A percentile compares a stretch with the other conserved stretches of the same genome.
Evolutionary conservation across 2,888 invertebrate genomes (phyloP).

Genomic region (Crematogaster levior): DNA sequence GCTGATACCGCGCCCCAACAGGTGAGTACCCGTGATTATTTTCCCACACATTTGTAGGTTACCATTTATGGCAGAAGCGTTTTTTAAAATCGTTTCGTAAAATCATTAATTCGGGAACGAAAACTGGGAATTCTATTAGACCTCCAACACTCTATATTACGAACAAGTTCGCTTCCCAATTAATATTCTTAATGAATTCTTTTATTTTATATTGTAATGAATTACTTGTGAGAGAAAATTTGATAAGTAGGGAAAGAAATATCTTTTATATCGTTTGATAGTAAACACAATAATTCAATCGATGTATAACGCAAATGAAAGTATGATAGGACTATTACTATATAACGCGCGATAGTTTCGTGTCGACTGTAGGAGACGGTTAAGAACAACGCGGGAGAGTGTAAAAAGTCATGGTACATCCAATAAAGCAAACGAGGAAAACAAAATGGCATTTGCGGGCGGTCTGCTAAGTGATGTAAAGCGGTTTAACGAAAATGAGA

Average conservation of each 20-base stretch:
- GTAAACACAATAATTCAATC: background rate
- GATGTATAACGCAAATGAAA: background rate
- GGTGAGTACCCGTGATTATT: slow-evolving; percentile 71
- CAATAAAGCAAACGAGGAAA: slow-evolving; percentile 67
- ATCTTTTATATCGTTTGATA: background rate
- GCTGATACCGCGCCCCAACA: slow-evolving; percentile 82
- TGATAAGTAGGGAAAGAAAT: background rate
- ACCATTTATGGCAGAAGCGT: background rate
- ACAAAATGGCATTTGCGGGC: slow-evolving; percentile 59
- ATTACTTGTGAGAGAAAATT: background rate
- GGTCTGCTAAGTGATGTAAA: slow-evolving; percentile 57
- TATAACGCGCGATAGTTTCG: background rate
- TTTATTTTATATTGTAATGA: background rate
- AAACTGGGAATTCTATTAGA: background rate
- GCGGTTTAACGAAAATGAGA: slow-evolving; percentile 68
- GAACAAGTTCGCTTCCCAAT: background rate
- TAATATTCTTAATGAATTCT: background rate
- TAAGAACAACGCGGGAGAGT: slow-evolving; percentile 59
- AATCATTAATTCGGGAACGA: slow-evolving; percentile 2
- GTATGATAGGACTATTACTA: background rate
- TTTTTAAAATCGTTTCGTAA: too few species aligned
- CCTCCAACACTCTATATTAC: background rate
- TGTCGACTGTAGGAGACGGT: slow-evolving; percentile 18
- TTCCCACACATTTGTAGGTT: background rate
- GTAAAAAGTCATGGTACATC: slow-evolving; percentile 65